A percentile compares a stretch with the other conserved stretches of the same genome.
phyloP scores from a whole-genome alignment of 2,113 vertebrate species.

The Thinocorus orbignyianus region DNA sequence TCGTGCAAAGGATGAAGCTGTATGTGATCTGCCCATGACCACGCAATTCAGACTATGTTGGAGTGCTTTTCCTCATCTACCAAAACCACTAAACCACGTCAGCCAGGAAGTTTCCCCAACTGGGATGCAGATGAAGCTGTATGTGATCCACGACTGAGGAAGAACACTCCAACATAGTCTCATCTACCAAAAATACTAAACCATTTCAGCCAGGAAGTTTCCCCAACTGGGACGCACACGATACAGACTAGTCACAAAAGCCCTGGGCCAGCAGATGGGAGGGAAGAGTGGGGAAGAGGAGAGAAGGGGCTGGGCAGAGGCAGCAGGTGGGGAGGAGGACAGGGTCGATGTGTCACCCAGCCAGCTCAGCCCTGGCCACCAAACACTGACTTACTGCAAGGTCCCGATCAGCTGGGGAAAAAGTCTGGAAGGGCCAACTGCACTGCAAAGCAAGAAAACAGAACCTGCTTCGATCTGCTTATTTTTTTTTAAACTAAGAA shows the following conservation, averaged over 20 bases:
- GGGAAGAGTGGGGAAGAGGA: neutral
- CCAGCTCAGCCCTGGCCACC: neutral
- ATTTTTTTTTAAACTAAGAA: neutral
- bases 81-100: too few species aligned
- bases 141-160: neutral
- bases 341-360: rapidly evolving
- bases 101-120: too few species aligned
- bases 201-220: neutral
- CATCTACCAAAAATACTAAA: neutral
- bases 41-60: neutral
- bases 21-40: neutral
- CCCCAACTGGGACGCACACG: neutral
- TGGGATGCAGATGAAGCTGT: too few species aligned
- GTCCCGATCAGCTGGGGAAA: neutral
- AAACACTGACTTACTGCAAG: too few species aligned
- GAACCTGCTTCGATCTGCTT: neutral
- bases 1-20: neutral
- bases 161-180: neutral
- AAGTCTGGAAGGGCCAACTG: rapidly evolving
- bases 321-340: neutral
- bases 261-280: neutral
- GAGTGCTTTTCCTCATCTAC: too few species aligned
- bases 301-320: neutral
- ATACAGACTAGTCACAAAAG: neutral
- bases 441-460: rapidly evolving